phyloP scores from a whole-genome alignment of 2,888 invertebrate species.

The Mellilla xanthometata region DNA sequence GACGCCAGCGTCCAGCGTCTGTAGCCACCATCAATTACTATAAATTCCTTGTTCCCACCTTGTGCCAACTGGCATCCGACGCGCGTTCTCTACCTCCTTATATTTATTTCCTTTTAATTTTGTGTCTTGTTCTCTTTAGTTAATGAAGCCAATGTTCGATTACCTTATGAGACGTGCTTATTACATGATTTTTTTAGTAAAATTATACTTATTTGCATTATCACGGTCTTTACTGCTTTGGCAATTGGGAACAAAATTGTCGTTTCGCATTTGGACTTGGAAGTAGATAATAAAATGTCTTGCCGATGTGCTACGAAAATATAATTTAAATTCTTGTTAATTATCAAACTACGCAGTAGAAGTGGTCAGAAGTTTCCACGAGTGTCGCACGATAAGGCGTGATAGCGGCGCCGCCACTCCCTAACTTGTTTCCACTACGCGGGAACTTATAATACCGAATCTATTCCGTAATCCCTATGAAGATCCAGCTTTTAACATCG shows the following conservation, averaged over 20 bases:
- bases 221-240: neutral
- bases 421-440: constrained; percentile 44
- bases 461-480: constrained; percentile 25
- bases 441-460: constrained; percentile 36
- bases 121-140: constrained; percentile 24
- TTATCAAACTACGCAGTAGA: constrained; percentile 37
- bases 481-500: constrained; percentile 21
- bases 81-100: constrained; percentile 38
- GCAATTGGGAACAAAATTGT: too few species aligned
- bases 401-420: constrained; percentile 43
- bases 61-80: constrained; percentile 61
- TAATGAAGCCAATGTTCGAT: constrained; percentile 3
- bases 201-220: neutral
- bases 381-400: constrained; percentile 49
- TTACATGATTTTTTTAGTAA: constrained; percentile 1
- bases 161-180: constrained; percentile 1
- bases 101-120: constrained; percentile 32
- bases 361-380: constrained; percentile 67
- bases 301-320: too few species aligned
- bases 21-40: constrained; percentile 30
- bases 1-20: constrained; percentile 6
- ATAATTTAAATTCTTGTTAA: too few species aligned
- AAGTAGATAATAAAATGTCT: too few species aligned
- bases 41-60: constrained; percentile 39
- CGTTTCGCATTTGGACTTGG: too few species aligned